Evolutionary conservation across 2,797 vertebrate species (phyloP).

Genomic region (Pseudochirops cupreus): DNA sequence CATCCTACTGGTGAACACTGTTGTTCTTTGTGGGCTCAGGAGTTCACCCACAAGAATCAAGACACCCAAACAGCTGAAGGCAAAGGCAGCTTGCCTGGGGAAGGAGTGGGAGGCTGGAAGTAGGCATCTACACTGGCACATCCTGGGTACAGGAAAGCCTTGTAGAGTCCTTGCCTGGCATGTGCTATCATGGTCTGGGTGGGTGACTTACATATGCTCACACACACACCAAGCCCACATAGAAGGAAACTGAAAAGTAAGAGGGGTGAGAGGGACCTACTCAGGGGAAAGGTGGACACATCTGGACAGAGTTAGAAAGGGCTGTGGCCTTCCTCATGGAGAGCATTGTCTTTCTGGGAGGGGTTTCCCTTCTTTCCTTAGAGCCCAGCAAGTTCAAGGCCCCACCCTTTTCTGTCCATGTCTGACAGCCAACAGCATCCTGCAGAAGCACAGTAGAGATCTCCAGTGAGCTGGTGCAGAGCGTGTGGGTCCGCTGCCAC

Average conservation of each 20-base stretch:
- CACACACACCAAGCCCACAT: not conserved
- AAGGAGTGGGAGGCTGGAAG: not conserved
- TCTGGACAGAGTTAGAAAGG: not conserved
- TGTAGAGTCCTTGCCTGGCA: not conserved
- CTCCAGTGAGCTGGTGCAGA: constrained; percentile 18
- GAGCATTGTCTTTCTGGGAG: not conserved
- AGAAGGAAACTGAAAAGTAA: not conserved
- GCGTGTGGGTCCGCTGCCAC: constrained; percentile 70
- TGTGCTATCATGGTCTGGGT: not conserved
- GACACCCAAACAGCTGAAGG: not conserved
- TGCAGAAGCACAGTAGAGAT: constrained; percentile 81
- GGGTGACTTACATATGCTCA: not conserved
- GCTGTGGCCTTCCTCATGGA: not conserved
- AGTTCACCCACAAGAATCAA: not conserved
- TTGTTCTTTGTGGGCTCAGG: not conserved
- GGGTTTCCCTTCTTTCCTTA: fast-evolving
- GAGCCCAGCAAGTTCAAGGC: not conserved
- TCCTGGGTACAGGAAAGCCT: not conserved
- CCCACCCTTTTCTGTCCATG: not conserved
- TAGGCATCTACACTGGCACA: not conserved
- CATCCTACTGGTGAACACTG: not conserved
- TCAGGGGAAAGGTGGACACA: not conserved
- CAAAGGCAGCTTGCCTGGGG: not conserved
- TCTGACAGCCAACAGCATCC: constrained; percentile 69
- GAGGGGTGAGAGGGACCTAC: not conserved